Percentiles rank a stretch among this genome's conserved stretches.
Conservation (phyloP, 1,140 invertebrate species). For the Batillaria attramentaria region DNA sequence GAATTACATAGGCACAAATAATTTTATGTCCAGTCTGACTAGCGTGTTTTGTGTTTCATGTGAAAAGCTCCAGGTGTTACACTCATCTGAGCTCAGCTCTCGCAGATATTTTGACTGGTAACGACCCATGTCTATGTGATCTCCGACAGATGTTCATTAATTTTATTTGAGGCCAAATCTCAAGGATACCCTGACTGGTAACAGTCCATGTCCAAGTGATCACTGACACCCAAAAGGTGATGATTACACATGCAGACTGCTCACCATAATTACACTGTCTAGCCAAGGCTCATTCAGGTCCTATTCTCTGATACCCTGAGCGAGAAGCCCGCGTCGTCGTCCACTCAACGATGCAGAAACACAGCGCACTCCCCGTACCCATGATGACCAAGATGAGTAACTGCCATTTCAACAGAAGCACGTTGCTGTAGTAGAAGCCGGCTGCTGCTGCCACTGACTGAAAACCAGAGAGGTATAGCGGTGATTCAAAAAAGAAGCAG, state of each 20-base stretch:
- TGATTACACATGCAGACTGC: not conserved
- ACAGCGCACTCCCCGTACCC: slow-evolving; percentile 82
- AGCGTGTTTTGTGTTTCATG: no score
- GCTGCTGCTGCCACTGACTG: slow-evolving; percentile 91
- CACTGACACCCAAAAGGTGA: not conserved
- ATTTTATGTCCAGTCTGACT: no score
- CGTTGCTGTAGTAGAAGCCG: slow-evolving; percentile 90
- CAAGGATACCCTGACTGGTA: not conserved
- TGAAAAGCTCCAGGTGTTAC: no score
- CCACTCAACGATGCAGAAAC: slow-evolving; percentile 88
- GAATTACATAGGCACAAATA: no score
- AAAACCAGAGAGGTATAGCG: slow-evolving; percentile 68
- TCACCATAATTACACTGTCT: no score
- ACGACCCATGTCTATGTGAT: no score
- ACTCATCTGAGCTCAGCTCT: no score
- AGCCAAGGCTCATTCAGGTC: not conserved
- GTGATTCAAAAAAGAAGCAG: slow-evolving; percentile 1
- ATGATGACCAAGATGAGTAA: slow-evolving; percentile 83
- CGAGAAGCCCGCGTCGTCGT: slow-evolving; percentile 37
- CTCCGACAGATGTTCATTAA: no score
- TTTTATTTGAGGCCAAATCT: no score
- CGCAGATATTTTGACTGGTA: no score
- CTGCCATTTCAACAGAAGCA: slow-evolving; percentile 84
- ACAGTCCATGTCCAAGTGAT: not conserved
- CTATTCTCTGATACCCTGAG: slow-evolving; percentile 58